Evolutionary conservation across 2,113 vertebrate genomes (phyloP).

Genomic region (Neofelis nebulosa): DNA sequence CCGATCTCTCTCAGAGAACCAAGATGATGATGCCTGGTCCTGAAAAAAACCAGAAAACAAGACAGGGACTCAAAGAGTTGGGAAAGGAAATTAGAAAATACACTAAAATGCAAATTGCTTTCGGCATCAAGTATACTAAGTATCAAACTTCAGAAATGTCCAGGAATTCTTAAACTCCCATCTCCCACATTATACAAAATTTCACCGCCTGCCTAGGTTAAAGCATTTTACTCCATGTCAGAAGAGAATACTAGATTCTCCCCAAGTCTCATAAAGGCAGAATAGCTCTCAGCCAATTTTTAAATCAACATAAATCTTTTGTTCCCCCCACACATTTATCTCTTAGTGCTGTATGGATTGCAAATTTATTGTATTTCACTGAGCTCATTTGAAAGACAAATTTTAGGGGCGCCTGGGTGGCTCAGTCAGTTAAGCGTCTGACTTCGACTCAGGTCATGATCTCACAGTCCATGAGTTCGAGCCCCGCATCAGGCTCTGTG

Average conservation of each 20-base stretch:
- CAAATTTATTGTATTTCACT: neutral
- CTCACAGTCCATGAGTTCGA: no score
- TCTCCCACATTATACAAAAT: neutral
- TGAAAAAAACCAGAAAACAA: neutral
- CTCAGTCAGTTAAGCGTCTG: no score
- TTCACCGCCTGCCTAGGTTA: neutral
- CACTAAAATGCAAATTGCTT: neutral
- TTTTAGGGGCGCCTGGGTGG: neutral
- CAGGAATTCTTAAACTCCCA: neutral
- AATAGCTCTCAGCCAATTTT: neutral
- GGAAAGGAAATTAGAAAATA: neutral
- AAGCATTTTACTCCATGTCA: neutral
- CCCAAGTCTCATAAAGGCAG: neutral
- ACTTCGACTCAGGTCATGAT: no score
- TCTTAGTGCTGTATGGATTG: neutral
- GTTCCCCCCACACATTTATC: neutral
- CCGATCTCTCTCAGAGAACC: neutral
- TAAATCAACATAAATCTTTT: constrained; percentile 2
- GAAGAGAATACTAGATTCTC: neutral
- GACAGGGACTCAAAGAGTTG: neutral
- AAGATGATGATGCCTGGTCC: neutral
- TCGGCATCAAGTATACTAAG: neutral
- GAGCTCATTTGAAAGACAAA: neutral
- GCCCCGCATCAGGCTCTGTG: no score
- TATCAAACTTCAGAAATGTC: neutral